These are phyloP conservation scores for Isaurus tuberculatus DNA, from an alignment of 92 coral and sea anemone genomes.

Conservation along the genomic window DNA sequence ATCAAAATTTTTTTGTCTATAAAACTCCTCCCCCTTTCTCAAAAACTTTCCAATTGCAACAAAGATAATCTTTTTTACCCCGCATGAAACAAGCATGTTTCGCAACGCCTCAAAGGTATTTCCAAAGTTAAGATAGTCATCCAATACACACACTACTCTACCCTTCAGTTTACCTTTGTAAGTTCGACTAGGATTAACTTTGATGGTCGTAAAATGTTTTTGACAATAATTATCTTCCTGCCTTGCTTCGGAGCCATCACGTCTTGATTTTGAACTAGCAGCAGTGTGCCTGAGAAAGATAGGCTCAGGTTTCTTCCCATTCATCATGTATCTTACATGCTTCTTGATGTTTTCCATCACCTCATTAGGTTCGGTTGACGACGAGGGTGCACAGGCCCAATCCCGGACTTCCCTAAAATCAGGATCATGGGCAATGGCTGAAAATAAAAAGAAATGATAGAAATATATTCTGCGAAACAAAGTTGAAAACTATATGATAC, in stretches of 20 bases:
- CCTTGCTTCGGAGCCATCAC: background rate
- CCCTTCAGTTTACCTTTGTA: slow-evolving; percentile 46
- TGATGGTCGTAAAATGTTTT: slow-evolving; percentile 55
- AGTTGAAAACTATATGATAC: background rate
- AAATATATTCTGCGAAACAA: background rate
- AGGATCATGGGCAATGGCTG: slow-evolving; percentile 63
- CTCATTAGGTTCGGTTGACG: slow-evolving; percentile 26
- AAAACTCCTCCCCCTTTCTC: background rate
- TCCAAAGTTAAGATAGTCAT: slow-evolving; percentile 44
- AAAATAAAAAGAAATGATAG: background rate
- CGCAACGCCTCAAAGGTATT: slow-evolving; percentile 55
- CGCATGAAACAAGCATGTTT: slow-evolving; percentile 48
- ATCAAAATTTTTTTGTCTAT: slow-evolving; percentile 6
- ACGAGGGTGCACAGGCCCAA: slow-evolving; percentile 62
- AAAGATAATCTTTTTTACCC: slow-evolving; percentile 50
- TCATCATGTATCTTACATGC: slow-evolving; percentile 49
- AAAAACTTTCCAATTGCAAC: slow-evolving; percentile 64
- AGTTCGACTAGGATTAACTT: slow-evolving; percentile 12
- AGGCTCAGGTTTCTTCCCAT: slow-evolving; percentile 45
- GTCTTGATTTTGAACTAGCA: slow-evolving; percentile 26
- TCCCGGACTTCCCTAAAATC: slow-evolving; percentile 60
- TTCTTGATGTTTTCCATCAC: slow-evolving; percentile 52
- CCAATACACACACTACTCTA: slow-evolving; percentile 63
- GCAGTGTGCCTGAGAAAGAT: slow-evolving; percentile 49
- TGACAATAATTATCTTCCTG: slow-evolving; percentile 17